A percentile compares a stretch with the other conserved stretches of the same genome.
These are phyloP conservation scores for Pedetes capensis DNA, from an alignment of 2,113 vertebrate genomes.

Conservation along the genomic window DNA sequence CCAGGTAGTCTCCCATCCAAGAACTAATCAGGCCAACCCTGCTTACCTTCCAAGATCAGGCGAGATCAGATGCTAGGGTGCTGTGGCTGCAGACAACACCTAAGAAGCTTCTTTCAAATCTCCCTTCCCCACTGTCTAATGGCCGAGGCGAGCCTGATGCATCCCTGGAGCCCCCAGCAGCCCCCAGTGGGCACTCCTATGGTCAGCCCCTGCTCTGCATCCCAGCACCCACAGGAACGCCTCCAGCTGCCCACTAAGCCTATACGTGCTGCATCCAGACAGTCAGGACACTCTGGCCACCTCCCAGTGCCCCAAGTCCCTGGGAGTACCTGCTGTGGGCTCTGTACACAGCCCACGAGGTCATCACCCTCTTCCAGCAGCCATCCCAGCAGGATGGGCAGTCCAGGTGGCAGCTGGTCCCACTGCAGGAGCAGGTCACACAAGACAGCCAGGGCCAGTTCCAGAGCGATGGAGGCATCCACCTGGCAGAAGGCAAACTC, in stretches of 20 bases:
- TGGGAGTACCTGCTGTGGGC: slow-evolving; percentile 75
- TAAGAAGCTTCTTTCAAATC: background rate
- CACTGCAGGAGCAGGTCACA: slow-evolving; percentile 89
- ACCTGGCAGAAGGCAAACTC: slow-evolving; percentile 84
- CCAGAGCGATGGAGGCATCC: slow-evolving; percentile 89
- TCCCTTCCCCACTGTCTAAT: background rate
- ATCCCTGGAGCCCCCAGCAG: background rate
- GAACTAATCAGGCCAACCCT: too few relatives aligned
- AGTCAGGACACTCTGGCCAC: background rate
- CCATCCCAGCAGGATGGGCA: slow-evolving; percentile 87
- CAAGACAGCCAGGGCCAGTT: slow-evolving; percentile 85
- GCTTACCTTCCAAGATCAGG: too few relatives aligned
- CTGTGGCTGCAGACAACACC: too few relatives aligned
- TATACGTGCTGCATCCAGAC: background rate
- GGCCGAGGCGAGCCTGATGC: background rate
- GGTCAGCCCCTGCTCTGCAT: background rate
- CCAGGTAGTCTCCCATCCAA: too few relatives aligned
- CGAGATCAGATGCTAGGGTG: too few relatives aligned
- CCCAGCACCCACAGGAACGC: background rate
- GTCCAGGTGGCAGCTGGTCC: slow-evolving; percentile 81
- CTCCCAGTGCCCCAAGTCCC: background rate
- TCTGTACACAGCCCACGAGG: slow-evolving; percentile 35
- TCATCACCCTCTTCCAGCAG: slow-evolving; percentile 86
- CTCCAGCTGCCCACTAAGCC: background rate
- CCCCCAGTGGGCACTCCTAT: background rate